Conservation (phyloP, 2,888 invertebrate species). For the Saturnia pavonia region DNA sequence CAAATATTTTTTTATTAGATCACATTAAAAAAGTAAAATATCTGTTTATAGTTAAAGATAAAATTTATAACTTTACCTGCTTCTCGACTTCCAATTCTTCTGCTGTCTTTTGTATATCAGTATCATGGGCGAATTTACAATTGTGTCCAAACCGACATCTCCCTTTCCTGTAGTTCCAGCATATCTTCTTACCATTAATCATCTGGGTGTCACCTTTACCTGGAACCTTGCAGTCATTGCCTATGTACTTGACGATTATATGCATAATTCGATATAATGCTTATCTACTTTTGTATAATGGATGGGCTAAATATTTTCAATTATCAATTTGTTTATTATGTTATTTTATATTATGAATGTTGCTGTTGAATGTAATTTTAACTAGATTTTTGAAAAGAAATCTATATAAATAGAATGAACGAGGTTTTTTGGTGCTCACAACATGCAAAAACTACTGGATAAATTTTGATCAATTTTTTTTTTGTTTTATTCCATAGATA, state of each 20-base stretch:
- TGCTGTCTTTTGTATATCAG: conserved; percentile 86
- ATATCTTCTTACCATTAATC: conserved; percentile 94
- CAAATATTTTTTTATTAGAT: neutral
- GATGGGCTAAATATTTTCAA: neutral
- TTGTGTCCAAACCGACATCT: conserved; percentile 95
- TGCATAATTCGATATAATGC: conserved; percentile 60
- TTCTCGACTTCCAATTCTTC: conserved; percentile 83
- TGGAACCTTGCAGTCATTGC: conserved; percentile 82
- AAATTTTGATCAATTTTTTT: too few species aligned
- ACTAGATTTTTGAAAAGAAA: too few species aligned
- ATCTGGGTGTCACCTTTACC: conserved; percentile 87
- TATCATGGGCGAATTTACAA: conserved; percentile 95
- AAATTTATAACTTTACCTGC: conserved; percentile 50
- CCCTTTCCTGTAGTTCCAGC: conserved; percentile 96
- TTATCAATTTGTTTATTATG: too few species aligned
- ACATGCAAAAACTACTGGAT: too few species aligned
- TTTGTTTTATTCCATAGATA: too few species aligned
- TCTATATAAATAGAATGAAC: too few species aligned
- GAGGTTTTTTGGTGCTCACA: too few species aligned
- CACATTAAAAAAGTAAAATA: neutral
- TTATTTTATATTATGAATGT: too few species aligned
- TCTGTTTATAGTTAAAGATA: neutral
- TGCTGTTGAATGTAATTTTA: too few species aligned
- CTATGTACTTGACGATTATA: conserved; percentile 82
- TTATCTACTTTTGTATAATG: conserved; percentile 33